Evolutionary conservation across 2,797 vertebrate species (phyloP).

Genomic region (Enteromius fasciolatus): DNA sequence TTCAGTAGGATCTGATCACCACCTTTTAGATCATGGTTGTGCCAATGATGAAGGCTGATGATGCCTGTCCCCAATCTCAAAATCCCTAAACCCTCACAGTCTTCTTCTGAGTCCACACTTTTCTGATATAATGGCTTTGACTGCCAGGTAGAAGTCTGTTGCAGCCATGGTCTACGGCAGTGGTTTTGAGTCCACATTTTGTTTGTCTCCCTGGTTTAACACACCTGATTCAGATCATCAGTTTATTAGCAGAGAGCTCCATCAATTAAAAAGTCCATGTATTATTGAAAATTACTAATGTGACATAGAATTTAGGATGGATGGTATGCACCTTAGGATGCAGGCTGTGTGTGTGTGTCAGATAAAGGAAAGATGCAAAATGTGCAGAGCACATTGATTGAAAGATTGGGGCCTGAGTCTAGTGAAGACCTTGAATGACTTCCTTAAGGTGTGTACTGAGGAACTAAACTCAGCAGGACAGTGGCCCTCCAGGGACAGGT

Average conservation of each 20-base stretch:
- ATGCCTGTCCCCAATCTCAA: not conserved
- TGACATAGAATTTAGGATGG: too few relatives aligned
- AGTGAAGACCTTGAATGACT: not conserved
- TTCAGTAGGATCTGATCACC: constrained; percentile 12
- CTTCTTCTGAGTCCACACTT: not conserved
- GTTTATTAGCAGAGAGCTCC: too few relatives aligned
- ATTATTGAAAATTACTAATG: too few relatives aligned
- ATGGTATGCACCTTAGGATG: too few relatives aligned
- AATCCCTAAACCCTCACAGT: not conserved
- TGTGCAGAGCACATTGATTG: too few relatives aligned
- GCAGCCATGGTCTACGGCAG: not conserved
- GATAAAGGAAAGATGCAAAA: too few relatives aligned
- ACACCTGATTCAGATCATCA: too few relatives aligned
- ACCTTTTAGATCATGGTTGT: not conserved
- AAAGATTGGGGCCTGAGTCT: not conserved
- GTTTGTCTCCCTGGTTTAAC: too few relatives aligned
- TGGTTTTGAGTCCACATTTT: too few relatives aligned
- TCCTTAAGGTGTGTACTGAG: not conserved
- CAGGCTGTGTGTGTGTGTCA: too few relatives aligned
- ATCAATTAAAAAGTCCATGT: too few relatives aligned
- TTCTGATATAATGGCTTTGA: not conserved
- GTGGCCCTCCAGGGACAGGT: not conserved
- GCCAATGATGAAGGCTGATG: not conserved
- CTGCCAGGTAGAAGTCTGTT: not conserved
- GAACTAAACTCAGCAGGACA: not conserved